Conservation (phyloP, 2,113 vertebrate species). For the Mastomys coucha region DNA sequence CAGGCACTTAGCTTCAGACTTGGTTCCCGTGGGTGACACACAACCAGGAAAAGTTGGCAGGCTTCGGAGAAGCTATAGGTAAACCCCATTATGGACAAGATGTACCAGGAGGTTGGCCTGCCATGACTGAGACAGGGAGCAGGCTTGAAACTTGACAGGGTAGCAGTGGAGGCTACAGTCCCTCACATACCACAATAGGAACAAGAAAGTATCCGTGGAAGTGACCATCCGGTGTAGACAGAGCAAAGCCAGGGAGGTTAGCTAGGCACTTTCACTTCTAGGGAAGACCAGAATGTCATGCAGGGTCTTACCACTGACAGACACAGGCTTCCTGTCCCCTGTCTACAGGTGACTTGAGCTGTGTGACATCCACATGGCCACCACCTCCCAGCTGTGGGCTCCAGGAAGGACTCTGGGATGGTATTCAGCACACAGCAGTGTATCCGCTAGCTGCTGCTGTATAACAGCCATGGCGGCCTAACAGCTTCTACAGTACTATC, state of each 20-base stretch:
- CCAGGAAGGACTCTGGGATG: not conserved
- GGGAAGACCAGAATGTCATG: not conserved
- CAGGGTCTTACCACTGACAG: not conserved
- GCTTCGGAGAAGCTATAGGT: not conserved
- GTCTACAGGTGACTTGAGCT: not conserved
- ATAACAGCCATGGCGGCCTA: not conserved
- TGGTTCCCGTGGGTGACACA: too few relatives aligned
- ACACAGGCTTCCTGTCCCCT: too few relatives aligned
- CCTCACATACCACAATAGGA: too few relatives aligned
- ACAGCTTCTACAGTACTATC: not conserved
- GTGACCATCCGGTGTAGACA: rapidly evolving
- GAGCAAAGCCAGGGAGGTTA: not conserved
- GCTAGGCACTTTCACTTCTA: not conserved
- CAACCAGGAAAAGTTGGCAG: not conserved
- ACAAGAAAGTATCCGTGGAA: not conserved
- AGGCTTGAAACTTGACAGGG: not conserved
- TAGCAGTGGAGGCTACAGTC: too few relatives aligned
- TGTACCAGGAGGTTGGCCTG: not conserved
- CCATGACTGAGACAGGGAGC: too few relatives aligned
- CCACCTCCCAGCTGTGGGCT: not conserved
- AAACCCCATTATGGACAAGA: not conserved
- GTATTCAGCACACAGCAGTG: not conserved
- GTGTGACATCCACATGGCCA: not conserved
- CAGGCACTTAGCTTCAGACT: not conserved
- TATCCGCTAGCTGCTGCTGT: not conserved